Percentiles rank a stretch among this genome's conserved stretches.
These are phyloP conservation scores for Herminia tarsipennalis DNA, from an alignment of 2,888 invertebrate genomes.

Conservation along the genomic window DNA sequence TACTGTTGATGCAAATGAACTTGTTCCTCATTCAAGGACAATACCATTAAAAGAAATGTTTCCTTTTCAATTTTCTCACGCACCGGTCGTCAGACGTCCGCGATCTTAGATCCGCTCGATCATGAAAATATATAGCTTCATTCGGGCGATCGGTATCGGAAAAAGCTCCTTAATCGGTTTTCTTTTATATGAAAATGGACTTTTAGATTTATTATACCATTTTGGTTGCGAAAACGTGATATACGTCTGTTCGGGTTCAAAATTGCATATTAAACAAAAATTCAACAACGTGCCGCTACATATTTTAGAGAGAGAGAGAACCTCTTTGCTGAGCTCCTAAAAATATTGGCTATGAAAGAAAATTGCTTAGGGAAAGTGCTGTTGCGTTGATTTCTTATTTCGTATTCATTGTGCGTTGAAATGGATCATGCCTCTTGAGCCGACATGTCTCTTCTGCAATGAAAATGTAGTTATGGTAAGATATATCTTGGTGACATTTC, in stretches of 20 bases:
- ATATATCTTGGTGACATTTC: too few species aligned
- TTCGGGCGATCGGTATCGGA: slow-evolving; percentile 82
- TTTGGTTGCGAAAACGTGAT: slow-evolving; percentile 78
- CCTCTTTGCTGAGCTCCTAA: slow-evolving; percentile 61
- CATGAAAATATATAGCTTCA: slow-evolving; percentile 85
- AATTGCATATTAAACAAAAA: slow-evolving; percentile 80
- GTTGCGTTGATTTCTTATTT: slow-evolving; percentile 81
- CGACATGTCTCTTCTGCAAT: slow-evolving; percentile 55
- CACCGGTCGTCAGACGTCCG: slow-evolving; percentile 78
- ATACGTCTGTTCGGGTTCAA: slow-evolving; percentile 70
- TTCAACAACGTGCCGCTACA: slow-evolving; percentile 70
- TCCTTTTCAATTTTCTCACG: slow-evolving; percentile 81
- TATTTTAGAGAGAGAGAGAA: slow-evolving; percentile 66
- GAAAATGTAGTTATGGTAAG: slow-evolving; percentile 44
- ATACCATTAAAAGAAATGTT: slow-evolving; percentile 73
- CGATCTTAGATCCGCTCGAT: slow-evolving; percentile 81
- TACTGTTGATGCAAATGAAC: slow-evolving; percentile 15
- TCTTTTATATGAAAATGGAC: slow-evolving; percentile 85
- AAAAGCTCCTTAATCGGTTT: slow-evolving; percentile 85
- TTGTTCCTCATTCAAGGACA: slow-evolving; percentile 55
- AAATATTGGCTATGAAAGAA: slow-evolving; percentile 77
- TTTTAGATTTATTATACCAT: slow-evolving; percentile 81
- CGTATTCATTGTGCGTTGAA: slow-evolving; percentile 79
- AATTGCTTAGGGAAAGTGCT: slow-evolving; percentile 76
- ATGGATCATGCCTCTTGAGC: slow-evolving; percentile 66